phyloP scores from a whole-genome alignment of 2,888 invertebrate genomes.

The Nysson spinosus region DNA sequence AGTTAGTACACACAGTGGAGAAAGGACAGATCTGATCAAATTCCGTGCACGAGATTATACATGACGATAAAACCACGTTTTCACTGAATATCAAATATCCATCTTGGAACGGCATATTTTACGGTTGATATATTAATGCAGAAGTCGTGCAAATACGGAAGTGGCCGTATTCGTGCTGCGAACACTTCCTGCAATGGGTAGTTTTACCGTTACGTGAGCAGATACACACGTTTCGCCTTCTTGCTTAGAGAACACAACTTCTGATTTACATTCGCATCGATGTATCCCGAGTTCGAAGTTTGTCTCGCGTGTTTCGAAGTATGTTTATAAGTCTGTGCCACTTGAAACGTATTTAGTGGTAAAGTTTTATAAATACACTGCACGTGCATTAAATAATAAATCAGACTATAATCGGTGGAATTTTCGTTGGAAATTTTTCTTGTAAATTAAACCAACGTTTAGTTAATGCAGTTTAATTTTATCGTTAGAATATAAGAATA shows the following conservation, averaged over 20 bases:
- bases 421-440: no score
- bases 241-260: slow-evolving; percentile 1
- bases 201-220: slow-evolving; percentile 54
- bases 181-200: slow-evolving; percentile 43
- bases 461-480: no score
- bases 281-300: no score
- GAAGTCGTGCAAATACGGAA: slow-evolving; percentile 47
- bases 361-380: no score
- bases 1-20: no score
- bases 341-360: no score
- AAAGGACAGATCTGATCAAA: not conserved
- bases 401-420: no score
- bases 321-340: no score
- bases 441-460: no score
- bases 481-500: no score
- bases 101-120: slow-evolving; percentile 5
- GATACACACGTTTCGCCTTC: slow-evolving; percentile 24
- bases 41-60: not conserved
- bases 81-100: slow-evolving; percentile 22
- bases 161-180: slow-evolving; percentile 17
- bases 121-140: slow-evolving; percentile 35
- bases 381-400: no score
- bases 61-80: slow-evolving; percentile 24
- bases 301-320: no score
- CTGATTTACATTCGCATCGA: slow-evolving; percentile 11